Evolutionary conservation across 2,113 vertebrate species (phyloP).

Genomic region (Eulemur macaco): DNA sequence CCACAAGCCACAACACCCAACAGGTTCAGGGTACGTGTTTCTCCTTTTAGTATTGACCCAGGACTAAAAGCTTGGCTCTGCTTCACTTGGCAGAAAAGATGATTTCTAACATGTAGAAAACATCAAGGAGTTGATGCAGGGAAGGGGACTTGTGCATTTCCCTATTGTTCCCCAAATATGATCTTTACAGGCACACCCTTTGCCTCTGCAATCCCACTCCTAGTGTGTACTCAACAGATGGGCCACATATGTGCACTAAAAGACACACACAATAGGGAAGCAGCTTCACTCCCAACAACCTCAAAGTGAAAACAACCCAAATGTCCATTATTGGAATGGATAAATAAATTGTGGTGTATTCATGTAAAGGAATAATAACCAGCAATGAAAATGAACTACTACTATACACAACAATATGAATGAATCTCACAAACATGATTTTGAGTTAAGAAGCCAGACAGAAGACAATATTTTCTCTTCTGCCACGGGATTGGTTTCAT

Average conservation of each 20-base stretch:
- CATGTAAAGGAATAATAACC: neutral
- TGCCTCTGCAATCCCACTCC: neutral
- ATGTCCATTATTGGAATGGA: neutral
- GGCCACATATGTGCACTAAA: neutral
- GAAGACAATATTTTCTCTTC: neutral
- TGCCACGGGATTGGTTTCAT: neutral
- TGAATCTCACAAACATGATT: neutral
- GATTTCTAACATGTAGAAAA: neutral
- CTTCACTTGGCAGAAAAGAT: constrained; percentile 1
- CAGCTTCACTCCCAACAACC: neutral
- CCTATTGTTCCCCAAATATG: neutral
- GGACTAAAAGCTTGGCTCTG: neutral
- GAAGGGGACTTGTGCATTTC: neutral
- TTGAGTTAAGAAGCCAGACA: neutral
- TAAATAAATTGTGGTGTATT: neutral
- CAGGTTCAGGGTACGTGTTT: neutral
- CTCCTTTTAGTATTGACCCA: neutral
- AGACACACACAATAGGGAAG: neutral
- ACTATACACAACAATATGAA: neutral
- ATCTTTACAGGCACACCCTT: neutral
- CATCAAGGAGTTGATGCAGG: neutral
- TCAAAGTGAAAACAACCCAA: neutral
- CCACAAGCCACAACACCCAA: neutral
- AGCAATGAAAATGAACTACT: neutral
- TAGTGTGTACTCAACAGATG: neutral